A percentile compares a stretch with the other conserved stretches of the same genome.
Conservation (phyloP, 2,888 invertebrate genomes). For the Agrochola circellaris region DNA sequence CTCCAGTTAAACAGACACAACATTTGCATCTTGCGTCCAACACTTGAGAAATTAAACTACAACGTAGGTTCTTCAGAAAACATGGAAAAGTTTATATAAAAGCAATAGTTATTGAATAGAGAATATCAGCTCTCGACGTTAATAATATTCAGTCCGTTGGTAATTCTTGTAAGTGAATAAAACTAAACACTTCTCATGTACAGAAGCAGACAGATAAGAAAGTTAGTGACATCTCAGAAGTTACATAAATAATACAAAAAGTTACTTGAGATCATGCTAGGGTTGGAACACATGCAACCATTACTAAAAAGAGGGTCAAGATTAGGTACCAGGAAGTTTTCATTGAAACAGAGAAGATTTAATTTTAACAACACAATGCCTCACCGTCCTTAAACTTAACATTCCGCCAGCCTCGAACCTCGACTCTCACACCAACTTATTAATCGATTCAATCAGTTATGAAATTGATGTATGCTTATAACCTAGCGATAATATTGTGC, state of each 20-base stretch:
- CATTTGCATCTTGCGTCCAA: slow-evolving; percentile 31
- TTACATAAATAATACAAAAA: not conserved
- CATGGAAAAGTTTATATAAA: not conserved
- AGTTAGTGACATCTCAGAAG: not conserved
- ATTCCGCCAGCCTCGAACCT: slow-evolving; percentile 11
- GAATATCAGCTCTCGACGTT: too few species aligned
- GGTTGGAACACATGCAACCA: not conserved
- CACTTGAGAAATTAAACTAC: not conserved
- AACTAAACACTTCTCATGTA: not conserved
- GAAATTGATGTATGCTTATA: not conserved
- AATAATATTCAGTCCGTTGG: not conserved
- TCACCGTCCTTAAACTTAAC: slow-evolving; percentile 23
- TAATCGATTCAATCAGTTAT: slow-evolving; percentile 1
- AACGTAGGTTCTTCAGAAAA: not conserved
- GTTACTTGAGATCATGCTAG: not conserved
- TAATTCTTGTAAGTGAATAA: not conserved
- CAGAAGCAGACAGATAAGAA: not conserved
- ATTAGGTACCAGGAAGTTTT: not conserved
- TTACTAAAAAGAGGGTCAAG: too few species aligned
- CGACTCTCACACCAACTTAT: not conserved
- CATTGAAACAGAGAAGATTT: not conserved
- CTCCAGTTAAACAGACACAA: slow-evolving; percentile 35
- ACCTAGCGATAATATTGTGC: not conserved
- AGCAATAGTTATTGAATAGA: not conserved
- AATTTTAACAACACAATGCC: not conserved